A percentile compares a stretch with the other conserved stretches of the same genome.
Evolutionary conservation across 2,797 vertebrate genomes (phyloP).

Genomic region (Sandelia bainsii): DNA sequence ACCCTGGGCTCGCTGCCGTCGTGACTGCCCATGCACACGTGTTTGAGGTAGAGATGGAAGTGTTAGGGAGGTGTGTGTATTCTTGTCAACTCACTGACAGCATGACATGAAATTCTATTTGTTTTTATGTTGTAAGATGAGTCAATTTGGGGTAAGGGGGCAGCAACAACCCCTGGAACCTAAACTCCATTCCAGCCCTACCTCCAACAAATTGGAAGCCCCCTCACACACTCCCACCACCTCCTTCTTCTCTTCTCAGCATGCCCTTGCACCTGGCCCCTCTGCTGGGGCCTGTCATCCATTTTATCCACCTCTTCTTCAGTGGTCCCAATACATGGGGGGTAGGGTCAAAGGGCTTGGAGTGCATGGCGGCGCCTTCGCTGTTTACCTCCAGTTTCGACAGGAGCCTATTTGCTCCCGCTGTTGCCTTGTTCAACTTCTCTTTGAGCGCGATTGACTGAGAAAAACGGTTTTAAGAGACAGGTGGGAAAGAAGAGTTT

Average conservation of each 20-base stretch:
- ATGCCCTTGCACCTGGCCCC: conserved; percentile 65
- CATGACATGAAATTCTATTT: conserved; percentile 81
- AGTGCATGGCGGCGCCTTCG: conserved; percentile 20
- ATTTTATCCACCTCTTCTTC: conserved; percentile 64
- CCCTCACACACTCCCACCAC: not conserved
- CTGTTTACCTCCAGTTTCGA: conserved; percentile 77
- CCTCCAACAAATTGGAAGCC: conserved; percentile 68
- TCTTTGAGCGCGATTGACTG: conserved; percentile 73
- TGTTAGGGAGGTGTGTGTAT: conserved; percentile 52
- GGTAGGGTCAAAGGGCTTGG: conserved; percentile 45
- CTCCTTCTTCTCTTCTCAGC: conserved; percentile 15
- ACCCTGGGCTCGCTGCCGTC: conserved; percentile 13
- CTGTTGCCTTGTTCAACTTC: conserved; percentile 18
- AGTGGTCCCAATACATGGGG: conserved; percentile 22
- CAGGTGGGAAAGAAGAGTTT: not conserved
- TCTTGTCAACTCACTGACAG: conserved; percentile 70
- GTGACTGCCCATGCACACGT: conserved; percentile 52
- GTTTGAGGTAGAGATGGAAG: conserved; percentile 42
- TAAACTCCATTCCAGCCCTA: conserved; percentile 67
- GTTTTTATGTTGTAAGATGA: conserved; percentile 60
- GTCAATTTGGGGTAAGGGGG: conserved; percentile 28
- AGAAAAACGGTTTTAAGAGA: conserved; percentile 22
- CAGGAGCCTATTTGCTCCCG: conserved; percentile 75
- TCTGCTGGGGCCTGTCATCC: conserved; percentile 62
- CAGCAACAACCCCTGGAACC: conserved; percentile 27